Conservation (phyloP, 2,113 vertebrate species). For the Mesembrinibis cayennensis region DNA sequence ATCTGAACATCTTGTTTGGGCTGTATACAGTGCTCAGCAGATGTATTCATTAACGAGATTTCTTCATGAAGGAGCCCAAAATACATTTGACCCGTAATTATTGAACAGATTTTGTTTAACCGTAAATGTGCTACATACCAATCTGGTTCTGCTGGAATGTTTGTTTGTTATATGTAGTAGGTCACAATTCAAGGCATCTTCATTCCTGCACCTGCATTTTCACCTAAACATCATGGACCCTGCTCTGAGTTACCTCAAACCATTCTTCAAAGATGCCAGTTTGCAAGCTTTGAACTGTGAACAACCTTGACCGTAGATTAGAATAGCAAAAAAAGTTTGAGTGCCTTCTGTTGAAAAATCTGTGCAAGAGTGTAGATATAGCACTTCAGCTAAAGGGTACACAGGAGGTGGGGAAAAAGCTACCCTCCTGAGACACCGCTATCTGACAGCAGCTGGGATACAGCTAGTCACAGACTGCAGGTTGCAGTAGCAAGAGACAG, state of each 20-base stretch:
- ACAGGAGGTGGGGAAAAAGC: not conserved
- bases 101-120: constrained; percentile 52
- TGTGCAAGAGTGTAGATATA: not conserved
- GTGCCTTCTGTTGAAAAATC: not conserved
- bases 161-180: not conserved
- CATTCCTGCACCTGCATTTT: not conserved
- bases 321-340: not conserved
- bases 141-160: not conserved
- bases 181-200: not conserved
- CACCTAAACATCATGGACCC: not conserved
- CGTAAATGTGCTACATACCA: not conserved
- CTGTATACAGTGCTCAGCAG: not conserved
- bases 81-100: constrained; percentile 28
- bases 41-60: not conserved
- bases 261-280: not conserved
- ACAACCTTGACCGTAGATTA: not conserved
- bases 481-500: not conserved
- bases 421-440: not conserved
- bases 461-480: constrained; percentile 12
- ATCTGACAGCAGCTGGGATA: constrained; percentile 22
- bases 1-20: not conserved
- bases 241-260: not conserved
- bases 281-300: not conserved
- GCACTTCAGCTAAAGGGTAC: not conserved
- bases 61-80: not conserved